Evolutionary conservation across 2,113 vertebrate species (phyloP), one percentile per base, ranked within the genome.

Genomic region (Tachycineta bicolor): DNA sequence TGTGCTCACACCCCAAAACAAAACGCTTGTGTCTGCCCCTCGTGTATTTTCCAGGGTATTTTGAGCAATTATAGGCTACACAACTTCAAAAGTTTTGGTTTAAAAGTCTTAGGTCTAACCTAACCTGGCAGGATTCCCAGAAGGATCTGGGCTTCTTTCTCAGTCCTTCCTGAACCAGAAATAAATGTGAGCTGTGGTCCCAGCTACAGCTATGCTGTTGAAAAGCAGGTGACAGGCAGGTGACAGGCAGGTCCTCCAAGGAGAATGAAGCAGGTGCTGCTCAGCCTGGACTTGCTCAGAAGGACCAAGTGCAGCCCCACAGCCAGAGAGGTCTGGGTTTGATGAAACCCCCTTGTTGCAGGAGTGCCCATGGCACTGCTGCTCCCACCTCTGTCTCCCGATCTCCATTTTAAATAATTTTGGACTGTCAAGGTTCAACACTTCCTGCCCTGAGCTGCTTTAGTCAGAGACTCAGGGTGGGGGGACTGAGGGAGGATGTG

Each of bases 201-300:
- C 37, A 88, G 46, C 8, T 33, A 33, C 41, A 47, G 21, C 18
- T 20, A 56, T 37, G 20, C 6, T 37, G 14, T 0, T 39, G 62
- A 46, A 63, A 69, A 59, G 2, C 50, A 26, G 53, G 19, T 15
- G 9, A 56, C 41, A 31, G 41, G 12, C 25, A 63, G 76, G 28
- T 11, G 10, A 50, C 46, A 33, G 56, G 34, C 22, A 62, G 77
- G 20, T n/a, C 31, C 52, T 53, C 11, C 4, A 6, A 37, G 68
- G 55, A 58, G 33, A 6, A 0, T 0, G 4, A 46, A 21, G 55
- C 43, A 47, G 1, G 0, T 34, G 41, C 50, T 86, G 63, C 62
- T 71, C 14, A 31, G 31, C 28, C 50, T 62, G 91, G 83, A 10
- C 46, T 47, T 53, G 80, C 55, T n/a, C 37, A 41, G 80, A 69